A percentile compares a stretch with the other conserved stretches of the same genome.
Evolutionary conservation across 1,140 invertebrate species (phyloP).

Genomic region (Diorhabda carinulata): DNA sequence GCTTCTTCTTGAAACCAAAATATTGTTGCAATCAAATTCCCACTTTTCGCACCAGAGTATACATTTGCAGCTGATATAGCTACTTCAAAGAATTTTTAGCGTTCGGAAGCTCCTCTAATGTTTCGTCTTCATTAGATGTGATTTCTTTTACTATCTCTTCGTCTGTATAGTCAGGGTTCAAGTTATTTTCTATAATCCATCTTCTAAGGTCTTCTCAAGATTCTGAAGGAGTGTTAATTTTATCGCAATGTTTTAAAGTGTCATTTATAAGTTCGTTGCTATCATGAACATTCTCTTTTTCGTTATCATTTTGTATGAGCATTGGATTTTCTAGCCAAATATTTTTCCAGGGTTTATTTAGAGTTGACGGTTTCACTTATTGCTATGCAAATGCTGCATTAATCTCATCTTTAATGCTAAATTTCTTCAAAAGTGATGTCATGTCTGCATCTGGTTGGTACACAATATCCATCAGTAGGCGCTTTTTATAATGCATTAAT

Average conservation of each 20-base stretch:
- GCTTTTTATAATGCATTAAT: neutral
- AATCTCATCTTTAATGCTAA: neutral
- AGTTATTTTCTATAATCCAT: neutral
- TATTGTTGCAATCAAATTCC: no score
- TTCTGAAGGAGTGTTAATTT: neutral
- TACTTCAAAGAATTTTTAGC: no score
- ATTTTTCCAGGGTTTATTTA: neutral
- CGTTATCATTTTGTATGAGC: neutral
- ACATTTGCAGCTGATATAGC: no score
- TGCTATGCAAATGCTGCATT: neutral
- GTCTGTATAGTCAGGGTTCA: neutral
- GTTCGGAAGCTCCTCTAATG: no score
- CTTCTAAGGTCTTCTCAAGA: neutral
- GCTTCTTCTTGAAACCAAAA: no score
- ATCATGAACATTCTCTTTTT: neutral
- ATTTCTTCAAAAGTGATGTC: conserved; percentile 3
- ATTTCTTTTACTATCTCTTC: neutral
- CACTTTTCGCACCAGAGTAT: no score
- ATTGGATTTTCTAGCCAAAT: neutral
- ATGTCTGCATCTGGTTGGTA: neutral
- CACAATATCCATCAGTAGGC: neutral
- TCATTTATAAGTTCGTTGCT: neutral
- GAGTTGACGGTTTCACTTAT: neutral
- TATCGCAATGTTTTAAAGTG: neutral
- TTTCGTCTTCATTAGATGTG: neutral